Evolutionary conservation across 1,140 invertebrate genomes (phyloP), one percentile per base, ranked within the genome.

Genomic region (Bombus impatiens): DNA sequence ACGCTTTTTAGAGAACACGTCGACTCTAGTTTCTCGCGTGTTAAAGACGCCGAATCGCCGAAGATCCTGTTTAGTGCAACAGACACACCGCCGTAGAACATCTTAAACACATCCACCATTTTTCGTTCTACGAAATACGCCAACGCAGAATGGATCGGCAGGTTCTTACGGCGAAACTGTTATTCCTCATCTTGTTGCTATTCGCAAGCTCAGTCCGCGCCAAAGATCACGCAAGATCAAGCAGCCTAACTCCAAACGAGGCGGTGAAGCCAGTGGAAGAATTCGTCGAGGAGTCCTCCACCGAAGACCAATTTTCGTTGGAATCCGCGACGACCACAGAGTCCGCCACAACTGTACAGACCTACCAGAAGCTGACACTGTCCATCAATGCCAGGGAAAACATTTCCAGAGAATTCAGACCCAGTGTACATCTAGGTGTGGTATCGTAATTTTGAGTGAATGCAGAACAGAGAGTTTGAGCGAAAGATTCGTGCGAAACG

Each of bases 391-490:
- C 25, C 2, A 67, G 62, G 42, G 15, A 81, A 15, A 88, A 91
- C 37, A 10, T 32, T 15, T 71, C 76, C 28, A 25, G 32, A 9
- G 82, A 71, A 6, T 94, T 94, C 65, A 86, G 71, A 15, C 93
- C 93, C 1, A 94, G 93, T 62, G 62, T 89, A 6, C 93, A 93
- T 67, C 86, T 94, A 3, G 59, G 59, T 62, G 59, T n/a, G 12
- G 28, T 62, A 62, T 62, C 59, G 28, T 5, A 62, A n/a, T 62
- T 62, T 62, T n/a, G 12, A 13, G 59, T 9, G 28, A 62, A n/a
- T 13, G 59, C 3, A 4, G 3, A 62, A n/a, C 10, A n/a, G 59
- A 62, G 28, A 62, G 59, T 62, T 5, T 13, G 28, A n/a, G 59
- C 12, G 28, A 13, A 13, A 28, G 59, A 62, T 62, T 62, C 28